phyloP scores from a whole-genome alignment of 2,797 vertebrate genomes.

The Pseudotriccus pelzelni region DNA sequence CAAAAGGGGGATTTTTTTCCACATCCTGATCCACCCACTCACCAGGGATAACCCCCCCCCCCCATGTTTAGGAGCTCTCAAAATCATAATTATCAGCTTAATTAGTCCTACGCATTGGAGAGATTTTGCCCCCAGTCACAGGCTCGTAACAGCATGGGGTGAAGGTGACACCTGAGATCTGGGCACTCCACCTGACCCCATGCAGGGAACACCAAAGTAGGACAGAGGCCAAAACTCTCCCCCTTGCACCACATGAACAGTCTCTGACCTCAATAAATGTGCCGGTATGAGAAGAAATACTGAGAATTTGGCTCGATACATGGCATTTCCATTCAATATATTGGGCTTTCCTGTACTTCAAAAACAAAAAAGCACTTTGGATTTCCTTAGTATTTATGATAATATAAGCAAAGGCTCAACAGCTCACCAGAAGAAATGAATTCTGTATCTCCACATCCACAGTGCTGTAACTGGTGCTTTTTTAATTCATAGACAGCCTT shows the following conservation, averaged over 20 bases:
- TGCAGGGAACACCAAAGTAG: background rate
- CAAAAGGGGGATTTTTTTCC: too few species aligned
- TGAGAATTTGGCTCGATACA: background rate
- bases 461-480: background rate
- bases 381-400: constrained; percentile 11
- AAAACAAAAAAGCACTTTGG: background rate
- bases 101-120: background rate
- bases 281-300: background rate
- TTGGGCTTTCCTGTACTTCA: background rate
- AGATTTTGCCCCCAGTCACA: background rate
- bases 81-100: background rate
- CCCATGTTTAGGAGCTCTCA: background rate
- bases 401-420: constrained; percentile 3
- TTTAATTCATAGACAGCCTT: background rate
- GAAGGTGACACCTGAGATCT: background rate
- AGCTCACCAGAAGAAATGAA: constrained; percentile 11
- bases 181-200: background rate
- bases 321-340: background rate
- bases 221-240: background rate
- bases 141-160: background rate
- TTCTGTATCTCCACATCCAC: constrained; percentile 6
- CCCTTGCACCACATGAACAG: background rate
- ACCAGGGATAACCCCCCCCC: background rate
- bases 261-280: background rate
- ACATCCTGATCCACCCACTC: background rate